These are phyloP conservation scores for Pachymerium ferrugineum DNA, from an alignment of 2,888 invertebrate genomes.

Conservation along the genomic window DNA sequence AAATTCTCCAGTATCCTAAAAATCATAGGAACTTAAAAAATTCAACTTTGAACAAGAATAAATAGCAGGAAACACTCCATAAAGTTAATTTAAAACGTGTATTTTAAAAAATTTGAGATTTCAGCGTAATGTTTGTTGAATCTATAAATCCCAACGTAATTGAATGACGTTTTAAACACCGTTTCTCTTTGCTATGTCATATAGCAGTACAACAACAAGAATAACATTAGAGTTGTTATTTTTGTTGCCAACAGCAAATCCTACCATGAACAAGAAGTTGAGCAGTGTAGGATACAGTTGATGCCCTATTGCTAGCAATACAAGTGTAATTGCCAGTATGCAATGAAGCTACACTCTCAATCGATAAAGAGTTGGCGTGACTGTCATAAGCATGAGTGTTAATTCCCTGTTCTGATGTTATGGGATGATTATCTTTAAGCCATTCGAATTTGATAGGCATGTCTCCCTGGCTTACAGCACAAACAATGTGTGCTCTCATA, in stretches of 20 bases:
- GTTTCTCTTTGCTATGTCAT: too few species aligned
- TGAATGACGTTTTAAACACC: too few species aligned
- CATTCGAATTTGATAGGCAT: conserved; percentile 69
- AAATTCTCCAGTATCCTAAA: not conserved
- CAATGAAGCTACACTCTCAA: conserved; percentile 39
- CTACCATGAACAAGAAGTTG: conserved; percentile 40
- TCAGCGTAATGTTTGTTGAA: too few species aligned
- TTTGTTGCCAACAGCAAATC: too few species aligned
- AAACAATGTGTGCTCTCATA: conserved; percentile 65
- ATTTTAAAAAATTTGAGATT: too few species aligned
- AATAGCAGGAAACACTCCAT: not conserved
- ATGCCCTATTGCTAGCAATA: conserved; percentile 39
- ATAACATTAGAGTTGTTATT: too few species aligned
- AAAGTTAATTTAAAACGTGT: too few species aligned
- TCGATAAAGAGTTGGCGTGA: conserved; percentile 39
- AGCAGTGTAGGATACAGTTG: conserved; percentile 38
- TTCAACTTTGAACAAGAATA: not conserved
- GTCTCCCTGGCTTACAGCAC: conserved; percentile 70
- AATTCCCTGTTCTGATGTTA: conserved; percentile 41
- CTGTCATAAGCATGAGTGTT: conserved; percentile 37
- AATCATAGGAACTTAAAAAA: not conserved
- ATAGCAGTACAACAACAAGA: too few species aligned
- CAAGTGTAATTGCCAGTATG: conserved; percentile 42
- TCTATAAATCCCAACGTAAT: too few species aligned
- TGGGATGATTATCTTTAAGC: conserved; percentile 50